Evolutionary conservation across 2,113 vertebrate species (phyloP), one percentile per base, ranked within the genome.

Genomic region (Stomatorhinus ivindoensis): DNA sequence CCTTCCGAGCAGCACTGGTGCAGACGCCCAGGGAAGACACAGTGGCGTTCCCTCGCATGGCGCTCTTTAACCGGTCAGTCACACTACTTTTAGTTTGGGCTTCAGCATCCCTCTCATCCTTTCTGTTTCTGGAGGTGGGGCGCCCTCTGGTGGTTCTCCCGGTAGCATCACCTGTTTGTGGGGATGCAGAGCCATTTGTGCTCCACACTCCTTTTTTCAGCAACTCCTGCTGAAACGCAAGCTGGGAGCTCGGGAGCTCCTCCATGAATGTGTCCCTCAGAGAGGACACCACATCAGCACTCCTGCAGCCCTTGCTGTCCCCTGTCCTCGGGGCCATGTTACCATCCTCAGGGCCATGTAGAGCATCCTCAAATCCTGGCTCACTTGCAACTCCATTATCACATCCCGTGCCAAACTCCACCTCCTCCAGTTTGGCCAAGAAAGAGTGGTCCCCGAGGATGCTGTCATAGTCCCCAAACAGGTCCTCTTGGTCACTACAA

Each of bases 401-500:
- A 80, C 39, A 9, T 13, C 90, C 88, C 13, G 91, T 91, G 0
- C 90, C 91, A 15, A 94, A 93, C 42, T 98, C 97, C 5, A 93
- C 82, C 1, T 94, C 91, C 31, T 97, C 96, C 89, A 97, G 92
- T 58, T 96, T 95, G 3, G 94, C 96, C 10, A 98, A 89, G 46
- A 98, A 89, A 2, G 97, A 97, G 61, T 93, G 88, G 27, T 97
- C 96, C 61, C 93, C 95, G 89, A 90, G 93, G 89, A 98, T 95
- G 91, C 97, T 97, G 91, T 97, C 97, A 31, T 96, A 97, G 91
- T 95, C 96, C 0, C 95, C 97, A 86, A 99, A 99, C 55, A 99
- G 88, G 84, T 99, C 98, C 88, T 98, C 98, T 7, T 95, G 95
- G 0, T 97, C 96, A 0, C 95, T 94, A 87, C 88, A 92, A 84